Evolutionary conservation across 2,797 vertebrate species (phyloP).

Genomic region (Kryptolebias ocellatus): DNA sequence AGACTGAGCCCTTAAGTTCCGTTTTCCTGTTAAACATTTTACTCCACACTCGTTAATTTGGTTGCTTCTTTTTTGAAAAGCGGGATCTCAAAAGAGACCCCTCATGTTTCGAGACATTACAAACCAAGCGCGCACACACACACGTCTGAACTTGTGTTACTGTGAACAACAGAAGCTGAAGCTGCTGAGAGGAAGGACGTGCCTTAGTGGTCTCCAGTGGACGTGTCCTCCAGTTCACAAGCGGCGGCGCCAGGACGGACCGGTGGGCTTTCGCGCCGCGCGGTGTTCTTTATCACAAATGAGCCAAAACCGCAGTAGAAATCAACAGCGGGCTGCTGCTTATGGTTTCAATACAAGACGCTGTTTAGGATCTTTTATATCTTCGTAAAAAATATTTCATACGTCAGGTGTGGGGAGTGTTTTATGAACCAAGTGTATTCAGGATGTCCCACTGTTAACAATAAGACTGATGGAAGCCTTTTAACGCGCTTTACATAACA

Average conservation of each 20-base stretch:
- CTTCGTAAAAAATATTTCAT: conserved; percentile 65
- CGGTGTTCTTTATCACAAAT: conserved; percentile 38
- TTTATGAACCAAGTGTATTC: conserved; percentile 60
- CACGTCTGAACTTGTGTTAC: conserved; percentile 67
- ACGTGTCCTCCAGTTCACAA: conserved; percentile 63
- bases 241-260: conserved; percentile 47
- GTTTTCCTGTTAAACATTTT: conserved; percentile 62
- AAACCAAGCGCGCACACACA: conserved; percentile 45
- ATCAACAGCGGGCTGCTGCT: conserved; percentile 35
- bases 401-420: conserved; percentile 47
- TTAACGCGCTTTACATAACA: conserved; percentile 76
- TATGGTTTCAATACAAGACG: conserved; percentile 54
- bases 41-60: conserved; percentile 57
- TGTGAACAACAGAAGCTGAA: conserved; percentile 63
- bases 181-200: conserved; percentile 73
- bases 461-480: conserved; percentile 65
- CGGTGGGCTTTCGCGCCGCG: conserved; percentile 42
- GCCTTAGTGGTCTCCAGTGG: conserved; percentile 79
- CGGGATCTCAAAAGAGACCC: conserved; percentile 49
- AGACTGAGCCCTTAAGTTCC: conserved; percentile 65
- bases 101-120: conserved; percentile 58
- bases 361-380: conserved; percentile 67
- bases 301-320: conserved; percentile 65
- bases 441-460: conserved; percentile 63
- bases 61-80: conserved; percentile 57